These are phyloP conservation scores for Chrysolina oricalcia DNA, from an alignment of 2,888 invertebrate genomes.

Conservation along the genomic window DNA sequence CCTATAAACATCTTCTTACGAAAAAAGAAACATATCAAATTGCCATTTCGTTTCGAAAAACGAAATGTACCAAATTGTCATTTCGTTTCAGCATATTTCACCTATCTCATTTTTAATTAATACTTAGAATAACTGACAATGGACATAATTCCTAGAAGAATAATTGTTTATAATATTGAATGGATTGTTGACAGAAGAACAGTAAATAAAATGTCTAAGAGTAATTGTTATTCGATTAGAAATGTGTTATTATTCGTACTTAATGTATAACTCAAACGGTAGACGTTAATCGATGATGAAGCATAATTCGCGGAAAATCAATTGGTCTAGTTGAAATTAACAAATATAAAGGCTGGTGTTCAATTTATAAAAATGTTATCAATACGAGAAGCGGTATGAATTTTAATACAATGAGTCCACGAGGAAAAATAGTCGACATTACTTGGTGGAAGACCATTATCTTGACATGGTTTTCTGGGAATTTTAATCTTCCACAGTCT, in stretches of 20 bases:
- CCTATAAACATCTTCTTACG: neutral
- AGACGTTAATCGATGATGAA: neutral
- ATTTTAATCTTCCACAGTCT: too few species aligned
- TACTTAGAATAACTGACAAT: slow-evolving; percentile 41
- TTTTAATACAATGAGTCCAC: too few species aligned
- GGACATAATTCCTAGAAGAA: slow-evolving; percentile 38
- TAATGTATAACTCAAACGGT: neutral
- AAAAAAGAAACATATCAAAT: neutral
- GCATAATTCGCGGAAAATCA: neutral
- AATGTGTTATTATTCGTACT: neutral
- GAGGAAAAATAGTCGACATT: too few species aligned
- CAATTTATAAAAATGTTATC: too few species aligned
- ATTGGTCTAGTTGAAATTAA: neutral
- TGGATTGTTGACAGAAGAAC: neutral
- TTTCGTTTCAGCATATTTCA: neutral
- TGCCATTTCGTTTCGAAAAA: neutral
- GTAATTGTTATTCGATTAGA: neutral
- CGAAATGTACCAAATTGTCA: neutral
- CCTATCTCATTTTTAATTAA: slow-evolving; percentile 26
- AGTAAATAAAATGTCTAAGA: slow-evolving; percentile 3
- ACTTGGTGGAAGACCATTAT: too few species aligned
- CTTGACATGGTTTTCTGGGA: too few species aligned
- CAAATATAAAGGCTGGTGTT: neutral
- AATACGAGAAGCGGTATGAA: too few species aligned
- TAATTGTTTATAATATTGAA: slow-evolving; percentile 29